Evolutionary conservation across 2,888 invertebrate genomes (phyloP), one percentile per base, ranked within the genome.

Genomic region (Timandra comae): DNA sequence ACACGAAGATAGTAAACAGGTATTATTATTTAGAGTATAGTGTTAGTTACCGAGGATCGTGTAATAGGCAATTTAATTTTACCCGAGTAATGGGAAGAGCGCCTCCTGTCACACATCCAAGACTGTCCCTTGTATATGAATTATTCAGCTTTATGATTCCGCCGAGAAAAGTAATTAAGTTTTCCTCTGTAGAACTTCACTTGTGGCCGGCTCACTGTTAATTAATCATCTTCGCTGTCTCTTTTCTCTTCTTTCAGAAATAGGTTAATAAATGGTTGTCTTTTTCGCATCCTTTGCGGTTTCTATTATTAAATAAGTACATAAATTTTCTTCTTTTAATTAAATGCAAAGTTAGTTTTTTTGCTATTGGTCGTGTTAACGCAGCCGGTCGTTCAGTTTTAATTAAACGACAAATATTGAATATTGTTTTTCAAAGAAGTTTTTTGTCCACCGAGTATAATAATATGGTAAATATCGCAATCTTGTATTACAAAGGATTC

Each of bases 121-220:
- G 57, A 48, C 55, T 66, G 60, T 64, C 58, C 57, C 27, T 9
- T 6, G n/a, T 28, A 29, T 22, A 33, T 38, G 30, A 42, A 35
- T 42, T 33, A 38, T 77, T 72, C 67, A 74, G 56, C 59, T 69
- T 72, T 72, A 77, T 74, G 70, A 74, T 74, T 73, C 68, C 57
- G 52, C 61, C 49, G 69, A 74, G 76, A 72, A 77, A 78, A 76
- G 67, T 79, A 80, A 78, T 79, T 78, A 79, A 73, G 69, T 76
- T 74, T 74, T 72, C 71, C 65, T 70, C 65, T 55, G 62, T 52
- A 53, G 61, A 58, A 63, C 63, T 56, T 60, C 69, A 65, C 66
- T 69, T 66, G 74, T 62, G 71, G 72, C 63, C 61, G 60, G 63
- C 64, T 61, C 60, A 47, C 56, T 66, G 68, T 73, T 78, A 79